Evolutionary conservation across 2,797 vertebrate species (phyloP), one percentile per base, ranked within the genome.

Genomic region (Typhlichthys subterraneus): DNA sequence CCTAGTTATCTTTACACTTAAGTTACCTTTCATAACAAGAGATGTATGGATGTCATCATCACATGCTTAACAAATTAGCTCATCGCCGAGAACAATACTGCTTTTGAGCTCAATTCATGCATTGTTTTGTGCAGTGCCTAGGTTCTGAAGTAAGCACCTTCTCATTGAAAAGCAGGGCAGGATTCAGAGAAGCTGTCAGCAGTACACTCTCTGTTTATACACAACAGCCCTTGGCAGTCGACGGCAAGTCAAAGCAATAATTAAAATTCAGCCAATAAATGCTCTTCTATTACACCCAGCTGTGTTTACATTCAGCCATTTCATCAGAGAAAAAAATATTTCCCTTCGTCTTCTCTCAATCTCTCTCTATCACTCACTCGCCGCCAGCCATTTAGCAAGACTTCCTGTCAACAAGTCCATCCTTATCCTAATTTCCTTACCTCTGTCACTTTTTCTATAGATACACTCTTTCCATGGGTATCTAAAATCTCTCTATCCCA

Each of bases 251-350:
- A 90, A 89, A 88, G 84, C 82, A 88, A 81, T 90, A 87, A 88
- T 89, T 89, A 88, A 85, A 88, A 89, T 77, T 62, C 47, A 80
- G 85, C 80, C 84, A 87, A 76, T 86, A 85, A 81, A 90, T 81
- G 77, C 53, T 81, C 77, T 72, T 82, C 79, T 83, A 84, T 87
- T 76, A 80, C 83, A 87, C 76, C 79, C 87, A 90, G 82, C 87
- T 90, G 89, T 91, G 85, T 92, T 91, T 91, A 88, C 64, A 77
- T 83, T 83, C 61, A 79, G 50, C 69, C 73, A 63, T 80, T 79
- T 73, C 67, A 63, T 83, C 72, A 69, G 83, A 46, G 53, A 70
- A 70, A 59, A 56, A 70, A 80, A 68, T 69, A 63, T 60, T 49
- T 61, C 53, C 12, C 8, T 57, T 51, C 65, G 61, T 54, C 69